Conservation (phyloP, 1,140 invertebrate species). For the Drosophila truncata region DNA sequence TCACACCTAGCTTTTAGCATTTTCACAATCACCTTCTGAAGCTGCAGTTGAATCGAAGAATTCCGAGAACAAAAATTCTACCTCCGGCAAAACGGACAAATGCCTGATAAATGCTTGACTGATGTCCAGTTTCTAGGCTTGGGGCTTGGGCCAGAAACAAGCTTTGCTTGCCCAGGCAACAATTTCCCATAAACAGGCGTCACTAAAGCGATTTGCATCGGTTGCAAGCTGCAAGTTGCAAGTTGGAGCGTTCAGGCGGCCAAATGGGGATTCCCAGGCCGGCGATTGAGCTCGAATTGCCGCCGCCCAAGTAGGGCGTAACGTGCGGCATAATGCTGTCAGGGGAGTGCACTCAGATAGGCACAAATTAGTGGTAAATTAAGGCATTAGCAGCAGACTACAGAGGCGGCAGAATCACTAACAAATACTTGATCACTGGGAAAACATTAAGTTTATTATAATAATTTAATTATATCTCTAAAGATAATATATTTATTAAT, state of each 20-base stretch:
- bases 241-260: not conserved
- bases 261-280: slow-evolving; percentile 18
- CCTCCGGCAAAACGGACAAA: slow-evolving; percentile 1
- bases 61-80: slow-evolving; percentile 19
- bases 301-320: slow-evolving; percentile 45
- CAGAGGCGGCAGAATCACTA: slow-evolving; percentile 4
- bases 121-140: slow-evolving; percentile 14
- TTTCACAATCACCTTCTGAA: not conserved
- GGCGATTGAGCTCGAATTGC: slow-evolving; percentile 8
- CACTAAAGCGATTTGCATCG: slow-evolving; percentile 73
- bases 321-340: slow-evolving; percentile 40
- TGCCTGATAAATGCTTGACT: slow-evolving; percentile 45
- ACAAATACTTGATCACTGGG: slow-evolving; percentile 24
- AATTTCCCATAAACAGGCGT: slow-evolving; percentile 76
- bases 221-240: slow-evolving; percentile 22
- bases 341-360: slow-evolving; percentile 46
- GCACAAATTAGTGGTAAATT: slow-evolving; percentile 81
- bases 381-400: slow-evolving; percentile 56
- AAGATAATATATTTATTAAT: not conserved
- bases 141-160: not conserved
- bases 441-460: not conserved
- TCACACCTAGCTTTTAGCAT: not conserved
- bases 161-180: slow-evolving; percentile 26
- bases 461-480: too few relatives aligned
- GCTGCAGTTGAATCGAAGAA: not conserved